Conservation (phyloP, 2,797 vertebrate species). For the Vireo griseus region DNA sequence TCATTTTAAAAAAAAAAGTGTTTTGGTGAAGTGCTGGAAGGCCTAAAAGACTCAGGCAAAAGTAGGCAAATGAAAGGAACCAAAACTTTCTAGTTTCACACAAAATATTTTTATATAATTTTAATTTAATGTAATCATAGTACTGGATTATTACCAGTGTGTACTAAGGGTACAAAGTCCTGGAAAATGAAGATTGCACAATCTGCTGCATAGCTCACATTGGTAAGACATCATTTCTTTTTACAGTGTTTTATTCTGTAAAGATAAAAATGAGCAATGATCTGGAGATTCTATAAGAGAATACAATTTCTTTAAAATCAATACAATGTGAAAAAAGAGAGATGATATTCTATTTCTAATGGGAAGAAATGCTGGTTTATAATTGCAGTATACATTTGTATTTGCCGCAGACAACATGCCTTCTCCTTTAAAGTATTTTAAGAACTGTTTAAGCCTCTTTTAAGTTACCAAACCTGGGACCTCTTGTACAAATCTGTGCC, state of each 20-base stretch:
- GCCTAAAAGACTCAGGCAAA: neutral
- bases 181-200: neutral
- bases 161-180: neutral
- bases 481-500: constrained; percentile 69
- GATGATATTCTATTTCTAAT: neutral
- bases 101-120: constrained; percentile 21
- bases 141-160: neutral
- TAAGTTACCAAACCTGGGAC: constrained; percentile 70
- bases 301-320: neutral
- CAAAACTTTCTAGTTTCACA: constrained; percentile 31
- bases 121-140: constrained; percentile 11
- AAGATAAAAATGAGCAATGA: neutral
- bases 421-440: constrained; percentile 54
- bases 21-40: constrained; percentile 43
- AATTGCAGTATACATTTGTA: constrained; percentile 21
- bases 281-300: neutral
- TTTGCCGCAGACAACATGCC: neutral
- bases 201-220: neutral
- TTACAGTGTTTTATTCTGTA: neutral
- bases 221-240: neutral
- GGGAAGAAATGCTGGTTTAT: neutral
- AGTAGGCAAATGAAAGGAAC: constrained; percentile 20
- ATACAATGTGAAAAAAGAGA: neutral
- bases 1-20: constrained; percentile 35
- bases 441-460: constrained; percentile 62